phyloP scores from a whole-genome alignment of 2,888 invertebrate genomes.

The Morpho achilles region DNA sequence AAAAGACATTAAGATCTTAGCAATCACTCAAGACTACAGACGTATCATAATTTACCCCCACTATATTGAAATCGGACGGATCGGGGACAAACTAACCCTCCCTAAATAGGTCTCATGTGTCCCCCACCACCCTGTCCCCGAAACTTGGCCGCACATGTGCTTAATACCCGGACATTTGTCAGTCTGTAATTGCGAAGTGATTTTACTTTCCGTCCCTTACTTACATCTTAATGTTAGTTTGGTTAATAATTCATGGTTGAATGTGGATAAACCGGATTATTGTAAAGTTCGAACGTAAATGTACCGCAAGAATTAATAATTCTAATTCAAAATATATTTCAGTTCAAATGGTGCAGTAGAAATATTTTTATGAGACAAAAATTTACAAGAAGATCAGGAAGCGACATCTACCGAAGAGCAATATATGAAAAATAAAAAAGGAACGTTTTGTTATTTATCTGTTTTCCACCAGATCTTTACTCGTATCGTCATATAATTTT shows the following conservation, averaged over 20 bases:
- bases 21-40: not conserved
- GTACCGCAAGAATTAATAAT: not conserved
- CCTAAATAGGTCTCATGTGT: constrained; percentile 26
- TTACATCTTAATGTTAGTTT: constrained; percentile 72
- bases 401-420: too few species aligned
- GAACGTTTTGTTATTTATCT: too few species aligned
- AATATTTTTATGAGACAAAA: too few species aligned
- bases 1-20: too few species aligned
- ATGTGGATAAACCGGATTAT: constrained; percentile 16
- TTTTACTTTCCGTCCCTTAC: constrained; percentile 73
- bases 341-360: too few species aligned
- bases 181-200: constrained; percentile 76
- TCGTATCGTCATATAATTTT: too few species aligned
- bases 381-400: too few species aligned
- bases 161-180: constrained; percentile 76
- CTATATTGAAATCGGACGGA: constrained; percentile 13
- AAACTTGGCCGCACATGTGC: constrained; percentile 70
- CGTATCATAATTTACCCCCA: constrained; percentile 6
- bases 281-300: constrained; percentile 8
- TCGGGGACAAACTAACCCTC: constrained; percentile 25
- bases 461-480: too few species aligned
- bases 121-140: constrained; percentile 29
- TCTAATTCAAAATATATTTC: too few species aligned
- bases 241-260: constrained; percentile 36
- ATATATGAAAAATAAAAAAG: too few species aligned